Base-by-base conservation (phyloP, 2,797 vertebrate genomes). In the Micrastur ruficollis region DNA sequence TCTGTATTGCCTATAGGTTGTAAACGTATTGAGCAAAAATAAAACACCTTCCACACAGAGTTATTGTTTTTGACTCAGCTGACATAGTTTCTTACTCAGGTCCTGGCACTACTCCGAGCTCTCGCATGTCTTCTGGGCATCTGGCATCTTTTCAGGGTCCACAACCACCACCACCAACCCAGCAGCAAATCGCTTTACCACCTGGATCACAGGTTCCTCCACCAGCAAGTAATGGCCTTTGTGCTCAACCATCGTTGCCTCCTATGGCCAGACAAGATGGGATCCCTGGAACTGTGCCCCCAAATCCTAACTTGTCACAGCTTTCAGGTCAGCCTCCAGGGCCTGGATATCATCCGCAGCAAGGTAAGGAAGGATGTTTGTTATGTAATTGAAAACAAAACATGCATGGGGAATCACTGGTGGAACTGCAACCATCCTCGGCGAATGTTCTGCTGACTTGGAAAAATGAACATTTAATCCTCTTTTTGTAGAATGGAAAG, bases 221-320 rank as follows among this genome's bases (percentile, higher is more conserved):
- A 61, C 91, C 98, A 50, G 96, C 98, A 87, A 92, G 79, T 14
- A 95, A 97, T 3, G 97, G 98, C 9, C 95, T 98, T 89, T 66
- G 97, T 38, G 86, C 98, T 88, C 96, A 98, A 53, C 86, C 98
- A 5, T 44, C 97, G 6, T 29, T 97, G 89, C 96, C 97, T 26
- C 84, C 97, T 34, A 6, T 88, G 40, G 96, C 93, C 85, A 97
- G 98, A 86, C 97, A 98, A 58, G 98, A 98, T 50, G 98, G 98
- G 36, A 98, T 98, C 40, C 74, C 98, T 63, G 98, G 98, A 9
- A 94, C 98, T 49, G 95, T 97, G 29, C 87, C 98, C 71, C 97
- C 98, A 4, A 97, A 96, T 32, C 96, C 98, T 58, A 98, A 98
- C 82, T 98, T 99, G 85, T 98, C 98, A 1, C 98, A 98, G 29